Conservation (phyloP, 2,888 invertebrate genomes). For the Priocnemis perturbator region DNA sequence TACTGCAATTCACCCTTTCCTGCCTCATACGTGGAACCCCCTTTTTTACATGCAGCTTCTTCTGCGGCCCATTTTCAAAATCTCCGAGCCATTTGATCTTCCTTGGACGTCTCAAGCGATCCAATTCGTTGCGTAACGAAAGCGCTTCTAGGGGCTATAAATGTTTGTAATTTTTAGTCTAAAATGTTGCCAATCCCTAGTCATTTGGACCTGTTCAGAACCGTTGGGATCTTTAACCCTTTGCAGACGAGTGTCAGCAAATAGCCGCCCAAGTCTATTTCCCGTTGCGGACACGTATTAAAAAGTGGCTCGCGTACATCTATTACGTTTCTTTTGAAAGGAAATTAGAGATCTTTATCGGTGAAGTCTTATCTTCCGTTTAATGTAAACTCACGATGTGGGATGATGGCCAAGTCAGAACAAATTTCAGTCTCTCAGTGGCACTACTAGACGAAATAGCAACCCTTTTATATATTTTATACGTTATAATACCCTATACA, state of each 20-base stretch:
- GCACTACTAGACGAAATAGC: conserved; percentile 36
- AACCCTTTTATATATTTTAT: conserved; percentile 31
- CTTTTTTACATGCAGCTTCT: too few species aligned
- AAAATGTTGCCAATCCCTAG: too few species aligned
- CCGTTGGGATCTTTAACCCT: conserved; percentile 26
- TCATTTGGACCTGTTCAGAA: too few species aligned
- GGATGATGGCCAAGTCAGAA: conserved; percentile 33
- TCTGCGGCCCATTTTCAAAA: too few species aligned
- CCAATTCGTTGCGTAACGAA: too few species aligned
- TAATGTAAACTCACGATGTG: conserved; percentile 37
- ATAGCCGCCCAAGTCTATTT: conserved; percentile 35
- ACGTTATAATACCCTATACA: conserved; percentile 27
- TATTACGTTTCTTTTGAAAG: conserved; percentile 18
- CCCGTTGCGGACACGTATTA: conserved; percentile 28
- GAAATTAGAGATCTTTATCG: conserved; percentile 26
- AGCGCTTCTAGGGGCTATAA: too few species aligned
- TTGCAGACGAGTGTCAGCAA: conserved; percentile 34
- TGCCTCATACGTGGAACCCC: too few species aligned
- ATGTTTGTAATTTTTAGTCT: too few species aligned
- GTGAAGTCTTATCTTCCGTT: conserved; percentile 28
- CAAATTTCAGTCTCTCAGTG: conserved; percentile 43
- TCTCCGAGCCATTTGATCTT: too few species aligned
- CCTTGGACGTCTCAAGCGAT: too few species aligned
- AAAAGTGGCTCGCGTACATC: conserved; percentile 20
- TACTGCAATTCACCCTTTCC: too few species aligned